These are phyloP conservation scores for Dryas iulia DNA, from an alignment of 1,140 invertebrate genomes.

Conservation along the genomic window DNA sequence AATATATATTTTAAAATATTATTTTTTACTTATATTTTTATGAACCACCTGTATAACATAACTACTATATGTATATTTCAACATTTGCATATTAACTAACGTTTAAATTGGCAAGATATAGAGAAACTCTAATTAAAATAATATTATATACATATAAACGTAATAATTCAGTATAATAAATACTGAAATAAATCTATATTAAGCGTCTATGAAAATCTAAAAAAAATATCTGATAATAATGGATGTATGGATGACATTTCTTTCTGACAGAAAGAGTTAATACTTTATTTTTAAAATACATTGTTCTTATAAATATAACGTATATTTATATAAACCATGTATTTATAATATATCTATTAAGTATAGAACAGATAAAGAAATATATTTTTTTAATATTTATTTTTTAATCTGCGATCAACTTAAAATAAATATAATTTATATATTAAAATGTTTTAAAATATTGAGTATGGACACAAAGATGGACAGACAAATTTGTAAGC, in stretches of 20 bases:
- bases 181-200: not conserved
- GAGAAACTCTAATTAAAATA: constrained; percentile 3
- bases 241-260: too few species aligned
- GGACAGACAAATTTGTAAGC: not conserved
- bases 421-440: not conserved
- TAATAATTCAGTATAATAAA: too few species aligned
- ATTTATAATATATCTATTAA: too few species aligned
- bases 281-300: not conserved
- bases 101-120: constrained; percentile 53
- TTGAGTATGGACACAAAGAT: not conserved
- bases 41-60: constrained; percentile 8
- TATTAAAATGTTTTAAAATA: not conserved
- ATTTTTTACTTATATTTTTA: too few species aligned
- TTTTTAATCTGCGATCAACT: not conserved
- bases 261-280: too few species aligned
- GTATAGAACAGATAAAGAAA: too few species aligned
- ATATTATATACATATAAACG: not conserved
- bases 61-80: constrained; percentile 48
- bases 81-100: constrained; percentile 55
- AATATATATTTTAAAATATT: not conserved
- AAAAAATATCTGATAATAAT: too few species aligned
- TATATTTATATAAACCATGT: too few species aligned
- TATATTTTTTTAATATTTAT: too few species aligned
- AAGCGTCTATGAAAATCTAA: not conserved
- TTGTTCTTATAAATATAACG: too few species aligned